Conservation (phyloP, 1,140 invertebrate species). For the Capitella teleta region DNA sequence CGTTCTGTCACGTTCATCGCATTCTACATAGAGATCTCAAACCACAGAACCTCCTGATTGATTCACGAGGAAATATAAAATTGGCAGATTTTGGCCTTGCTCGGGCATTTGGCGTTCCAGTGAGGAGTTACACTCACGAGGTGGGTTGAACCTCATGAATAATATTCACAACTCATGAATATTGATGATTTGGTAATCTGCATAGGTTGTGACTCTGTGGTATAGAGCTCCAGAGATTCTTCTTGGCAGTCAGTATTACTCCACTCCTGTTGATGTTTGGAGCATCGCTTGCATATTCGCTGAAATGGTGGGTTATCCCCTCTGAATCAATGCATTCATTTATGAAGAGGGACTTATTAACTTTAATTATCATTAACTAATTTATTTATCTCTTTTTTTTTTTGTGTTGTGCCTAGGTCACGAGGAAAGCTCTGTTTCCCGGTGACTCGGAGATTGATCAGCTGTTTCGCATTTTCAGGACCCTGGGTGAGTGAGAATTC, state of each 20-base stretch:
- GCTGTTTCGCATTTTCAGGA: slow-evolving; percentile 40
- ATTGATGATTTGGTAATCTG: neutral
- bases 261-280: slow-evolving; percentile 76
- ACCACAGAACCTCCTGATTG: slow-evolving; percentile 85
- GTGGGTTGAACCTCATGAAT: slow-evolving; percentile 32
- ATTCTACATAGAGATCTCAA: slow-evolving; percentile 95
- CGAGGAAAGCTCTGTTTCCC: slow-evolving; percentile 45
- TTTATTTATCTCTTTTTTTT: slow-evolving; percentile 1
- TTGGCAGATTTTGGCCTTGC: slow-evolving; percentile 98
- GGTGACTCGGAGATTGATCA: slow-evolving; percentile 46
- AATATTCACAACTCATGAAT: neutral
- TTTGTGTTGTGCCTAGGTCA: slow-evolving; percentile 50
- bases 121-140: slow-evolving; percentile 95
- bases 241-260: slow-evolving; percentile 78
- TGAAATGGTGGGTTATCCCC: slow-evolving; percentile 47
- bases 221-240: slow-evolving; percentile 92
- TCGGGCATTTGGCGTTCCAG: slow-evolving; percentile 79
- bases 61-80: slow-evolving; percentile 55
- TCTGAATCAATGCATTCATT: slow-evolving; percentile 56
- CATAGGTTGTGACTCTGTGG: slow-evolving; percentile 82
- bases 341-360: neutral
- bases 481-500: slow-evolving; percentile 26
- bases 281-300: slow-evolving; percentile 78
- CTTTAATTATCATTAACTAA: neutral
- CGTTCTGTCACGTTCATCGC: slow-evolving; percentile 88